Percentiles rank a stretch among this genome's conserved stretches.
Evolutionary conservation across 2,113 vertebrate species (phyloP).

Genomic region (Sturnus vulgaris): DNA sequence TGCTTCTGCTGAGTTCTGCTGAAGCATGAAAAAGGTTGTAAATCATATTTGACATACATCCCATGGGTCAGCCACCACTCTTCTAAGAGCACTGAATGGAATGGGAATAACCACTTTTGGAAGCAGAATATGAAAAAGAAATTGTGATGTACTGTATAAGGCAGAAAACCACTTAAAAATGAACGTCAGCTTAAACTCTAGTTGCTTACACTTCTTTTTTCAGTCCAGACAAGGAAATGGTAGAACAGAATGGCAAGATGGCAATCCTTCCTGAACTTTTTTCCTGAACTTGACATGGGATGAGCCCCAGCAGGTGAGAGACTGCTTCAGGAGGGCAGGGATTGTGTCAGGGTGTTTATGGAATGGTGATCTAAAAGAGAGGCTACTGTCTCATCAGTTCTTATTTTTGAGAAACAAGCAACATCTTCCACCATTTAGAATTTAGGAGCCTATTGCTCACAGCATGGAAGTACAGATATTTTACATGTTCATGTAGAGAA

Average conservation of each 20-base stretch:
- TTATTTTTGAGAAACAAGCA: background rate
- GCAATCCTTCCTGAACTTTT: background rate
- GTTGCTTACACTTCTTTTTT: background rate
- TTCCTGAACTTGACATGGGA: background rate
- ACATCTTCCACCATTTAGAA: background rate
- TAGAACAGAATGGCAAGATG: background rate
- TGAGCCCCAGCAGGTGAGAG: background rate
- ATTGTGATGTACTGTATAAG: conserved; percentile 3
- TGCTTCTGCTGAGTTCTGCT: conserved; percentile 44
- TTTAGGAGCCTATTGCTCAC: background rate
- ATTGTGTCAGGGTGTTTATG: background rate
- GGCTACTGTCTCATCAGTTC: background rate
- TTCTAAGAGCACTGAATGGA: conserved; percentile 49
- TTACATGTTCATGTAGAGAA: background rate
- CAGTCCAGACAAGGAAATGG: background rate
- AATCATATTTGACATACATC: conserved; percentile 46
- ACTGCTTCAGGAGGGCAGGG: background rate
- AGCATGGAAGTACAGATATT: background rate
- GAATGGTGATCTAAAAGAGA: background rate
- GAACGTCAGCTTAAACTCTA: background rate
- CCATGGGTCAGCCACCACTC: conserved; percentile 36
- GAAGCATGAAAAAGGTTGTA: conserved; percentile 53
- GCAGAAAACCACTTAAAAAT: conserved; percentile 7
- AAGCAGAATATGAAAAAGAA: conserved; percentile 20
- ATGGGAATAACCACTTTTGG: conserved; percentile 1